phyloP scores from a whole-genome alignment of 2,888 invertebrate species.

The Phengaris alcon region DNA sequence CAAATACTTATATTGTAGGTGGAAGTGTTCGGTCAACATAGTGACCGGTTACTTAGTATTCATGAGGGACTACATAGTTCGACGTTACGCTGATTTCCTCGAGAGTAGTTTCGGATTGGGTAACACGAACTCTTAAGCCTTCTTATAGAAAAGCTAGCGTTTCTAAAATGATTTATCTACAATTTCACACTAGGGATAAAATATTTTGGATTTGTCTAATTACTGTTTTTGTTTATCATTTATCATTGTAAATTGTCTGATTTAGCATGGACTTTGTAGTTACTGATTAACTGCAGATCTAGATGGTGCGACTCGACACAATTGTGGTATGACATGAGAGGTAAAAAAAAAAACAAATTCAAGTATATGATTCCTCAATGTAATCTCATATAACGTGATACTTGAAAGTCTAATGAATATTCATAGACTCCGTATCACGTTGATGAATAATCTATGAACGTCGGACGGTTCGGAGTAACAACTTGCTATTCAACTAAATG shows the following conservation, averaged over 20 bases:
- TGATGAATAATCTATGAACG: slow-evolving; percentile 66
- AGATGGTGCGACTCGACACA: background rate
- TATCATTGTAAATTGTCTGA: too few relatives aligned
- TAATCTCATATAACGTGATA: slow-evolving; percentile 60
- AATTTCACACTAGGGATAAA: background rate
- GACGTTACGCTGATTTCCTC: slow-evolving; percentile 66
- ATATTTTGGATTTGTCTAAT: background rate
- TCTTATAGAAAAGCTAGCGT: background rate
- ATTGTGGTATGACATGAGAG: background rate
- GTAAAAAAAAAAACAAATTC: background rate
- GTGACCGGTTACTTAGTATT: slow-evolving; percentile 55
- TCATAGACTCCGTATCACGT: slow-evolving; percentile 55
- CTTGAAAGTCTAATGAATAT: slow-evolving; percentile 68
- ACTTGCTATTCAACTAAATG: slow-evolving; percentile 42
- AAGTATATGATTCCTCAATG: slow-evolving; percentile 31
- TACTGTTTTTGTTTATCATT: background rate
- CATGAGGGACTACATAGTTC: slow-evolving; percentile 60
- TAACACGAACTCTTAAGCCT: slow-evolving; percentile 38
- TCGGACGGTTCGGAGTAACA: slow-evolving; percentile 37
- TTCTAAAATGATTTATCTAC: too few relatives aligned
- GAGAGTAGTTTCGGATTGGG: slow-evolving; percentile 69
- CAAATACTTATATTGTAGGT: slow-evolving; percentile 12
- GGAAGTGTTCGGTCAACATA: slow-evolving; percentile 33
- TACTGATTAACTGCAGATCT: background rate
- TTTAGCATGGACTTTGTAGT: too few relatives aligned